Evolutionary conservation across 2,113 vertebrate species (phyloP).

Genomic region (Caranx ignobilis): DNA sequence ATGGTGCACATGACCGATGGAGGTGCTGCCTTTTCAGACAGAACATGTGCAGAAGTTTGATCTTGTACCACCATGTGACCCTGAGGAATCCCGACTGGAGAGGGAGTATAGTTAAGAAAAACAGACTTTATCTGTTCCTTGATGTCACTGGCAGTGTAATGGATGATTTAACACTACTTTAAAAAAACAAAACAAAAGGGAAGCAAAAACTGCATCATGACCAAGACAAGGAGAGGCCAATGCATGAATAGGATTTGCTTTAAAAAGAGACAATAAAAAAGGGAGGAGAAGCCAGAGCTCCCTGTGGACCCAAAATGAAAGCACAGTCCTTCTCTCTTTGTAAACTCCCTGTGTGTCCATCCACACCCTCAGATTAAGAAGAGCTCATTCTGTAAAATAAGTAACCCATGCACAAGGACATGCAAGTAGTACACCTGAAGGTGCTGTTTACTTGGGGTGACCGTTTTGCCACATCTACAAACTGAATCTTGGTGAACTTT

Average conservation of each 20-base stretch:
- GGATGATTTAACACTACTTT: neutral
- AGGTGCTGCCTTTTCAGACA: neutral
- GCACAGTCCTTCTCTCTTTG: constrained; percentile 17
- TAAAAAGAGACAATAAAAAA: constrained; percentile 23
- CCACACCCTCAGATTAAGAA: constrained; percentile 40
- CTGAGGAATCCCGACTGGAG: constrained; percentile 8
- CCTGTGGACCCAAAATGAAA: constrained; percentile 45
- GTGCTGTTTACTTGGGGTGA: too few species aligned
- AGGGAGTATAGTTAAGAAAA: neutral
- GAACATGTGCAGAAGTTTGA: neutral
- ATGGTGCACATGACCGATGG: neutral
- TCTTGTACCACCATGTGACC: neutral
- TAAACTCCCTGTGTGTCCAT: constrained; percentile 40
- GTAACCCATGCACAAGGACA: constrained; percentile 52
- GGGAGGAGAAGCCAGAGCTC: constrained; percentile 28
- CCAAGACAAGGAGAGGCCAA: constrained; percentile 21
- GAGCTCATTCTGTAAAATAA: constrained; percentile 41
- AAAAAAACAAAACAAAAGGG: neutral
- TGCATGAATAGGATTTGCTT: constrained; percentile 40
- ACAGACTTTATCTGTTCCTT: neutral
- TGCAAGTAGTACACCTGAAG: constrained; percentile 52
- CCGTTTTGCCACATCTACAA: neutral
- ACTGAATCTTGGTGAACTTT: neutral
- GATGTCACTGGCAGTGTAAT: neutral
- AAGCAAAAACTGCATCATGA: constrained; percentile 18